phyloP scores from a whole-genome alignment of 1,140 invertebrate genomes.

The Drosophila rufa region DNA sequence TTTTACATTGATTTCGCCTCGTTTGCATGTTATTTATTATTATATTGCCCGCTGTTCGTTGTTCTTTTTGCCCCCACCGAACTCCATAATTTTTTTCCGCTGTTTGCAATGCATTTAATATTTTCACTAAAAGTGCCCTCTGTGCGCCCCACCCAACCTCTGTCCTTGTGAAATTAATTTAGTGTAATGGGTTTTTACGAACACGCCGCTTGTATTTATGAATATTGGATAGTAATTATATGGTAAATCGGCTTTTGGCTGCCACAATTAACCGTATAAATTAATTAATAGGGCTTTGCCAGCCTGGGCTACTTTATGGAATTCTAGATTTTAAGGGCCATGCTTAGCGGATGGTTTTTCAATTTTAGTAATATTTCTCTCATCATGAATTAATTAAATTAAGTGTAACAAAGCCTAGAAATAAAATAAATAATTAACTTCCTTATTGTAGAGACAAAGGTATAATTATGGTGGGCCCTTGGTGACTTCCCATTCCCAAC shows the following conservation, averaged over 20 bases:
- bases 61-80: not conserved
- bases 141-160: not conserved
- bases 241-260: conserved; percentile 63
- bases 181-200: conserved; percentile 64
- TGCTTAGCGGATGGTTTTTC: conserved; percentile 1
- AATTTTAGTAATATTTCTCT: not conserved
- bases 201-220: conserved; percentile 47
- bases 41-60: conserved; percentile 46
- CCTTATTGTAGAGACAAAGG: not conserved
- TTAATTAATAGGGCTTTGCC: conserved; percentile 58
- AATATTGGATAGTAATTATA: conserved; percentile 72
- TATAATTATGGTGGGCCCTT: conserved; percentile 17
- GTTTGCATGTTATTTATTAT: conserved; percentile 78
- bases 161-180: conserved; percentile 62
- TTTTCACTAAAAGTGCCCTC: conserved; percentile 34
- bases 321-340: conserved; percentile 8
- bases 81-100: conserved; percentile 13
- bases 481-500: conserved; percentile 17
- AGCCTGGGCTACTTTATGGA: conserved; percentile 9
- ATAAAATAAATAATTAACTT: conserved; percentile 15
- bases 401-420: not conserved
- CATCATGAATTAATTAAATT: conserved; percentile 5
- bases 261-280: conserved; percentile 62
- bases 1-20: conserved; percentile 78
- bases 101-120: conserved; percentile 52